Evolutionary conservation across 2,888 invertebrate genomes (phyloP).

Genomic region (Caenorhabditis angaria): DNA sequence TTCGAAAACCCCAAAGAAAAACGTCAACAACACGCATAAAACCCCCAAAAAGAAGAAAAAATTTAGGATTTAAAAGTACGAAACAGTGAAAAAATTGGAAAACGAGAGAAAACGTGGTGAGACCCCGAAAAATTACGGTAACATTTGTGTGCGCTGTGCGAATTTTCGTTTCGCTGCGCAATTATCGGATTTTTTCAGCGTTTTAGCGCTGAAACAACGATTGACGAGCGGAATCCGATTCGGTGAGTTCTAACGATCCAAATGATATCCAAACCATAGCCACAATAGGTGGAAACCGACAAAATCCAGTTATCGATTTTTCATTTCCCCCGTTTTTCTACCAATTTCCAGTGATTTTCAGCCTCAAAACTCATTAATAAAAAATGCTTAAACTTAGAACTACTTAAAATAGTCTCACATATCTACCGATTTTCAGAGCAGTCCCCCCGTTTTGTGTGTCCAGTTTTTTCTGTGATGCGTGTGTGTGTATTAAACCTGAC

Average conservation of each 20-base stretch:
- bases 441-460: no score
- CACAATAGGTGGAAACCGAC: not conserved
- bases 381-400: no score
- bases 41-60: slow-evolving; percentile 26
- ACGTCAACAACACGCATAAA: slow-evolving; percentile 11
- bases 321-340: not conserved
- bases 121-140: slow-evolving; percentile 22
- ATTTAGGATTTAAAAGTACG: slow-evolving; percentile 31
- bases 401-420: no score
- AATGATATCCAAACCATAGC: not conserved
- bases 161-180: not conserved
- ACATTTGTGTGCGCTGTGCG: slow-evolving; percentile 25
- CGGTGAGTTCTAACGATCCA: not conserved
- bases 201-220: not conserved
- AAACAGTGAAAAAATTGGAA: slow-evolving; percentile 16
- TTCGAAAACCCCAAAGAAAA: slow-evolving; percentile 8
- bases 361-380: no score
- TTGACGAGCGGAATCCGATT: not conserved
- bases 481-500: slow-evolving; percentile 21
- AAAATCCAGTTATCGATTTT: slow-evolving; percentile 22
- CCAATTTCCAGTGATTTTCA: not conserved
- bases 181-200: not conserved
- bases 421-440: no score
- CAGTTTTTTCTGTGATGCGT: not conserved
- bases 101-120: slow-evolving; percentile 12